Evolutionary conservation across 1,140 invertebrate genomes (phyloP).

Genomic region (Brachionus rubens): DNA sequence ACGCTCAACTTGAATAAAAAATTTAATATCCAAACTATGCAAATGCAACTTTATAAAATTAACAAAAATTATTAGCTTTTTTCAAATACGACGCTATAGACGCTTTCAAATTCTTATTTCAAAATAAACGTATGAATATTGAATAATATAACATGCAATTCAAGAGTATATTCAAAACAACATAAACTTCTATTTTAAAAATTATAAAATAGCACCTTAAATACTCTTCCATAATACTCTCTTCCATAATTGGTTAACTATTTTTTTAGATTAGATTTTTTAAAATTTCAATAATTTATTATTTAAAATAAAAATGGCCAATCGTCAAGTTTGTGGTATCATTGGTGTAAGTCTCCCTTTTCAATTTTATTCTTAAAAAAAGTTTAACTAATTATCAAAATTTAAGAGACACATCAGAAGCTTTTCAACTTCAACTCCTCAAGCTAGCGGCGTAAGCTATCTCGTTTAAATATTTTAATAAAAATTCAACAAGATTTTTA

Average conservation of each 20-base stretch:
- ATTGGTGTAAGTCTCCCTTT: neutral
- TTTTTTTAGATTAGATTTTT: neutral
- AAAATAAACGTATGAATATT: conserved; percentile 27
- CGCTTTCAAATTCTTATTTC: conserved; percentile 26
- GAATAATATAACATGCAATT: conserved; percentile 36
- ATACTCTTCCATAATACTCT: too few relatives aligned
- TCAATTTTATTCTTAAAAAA: neutral
- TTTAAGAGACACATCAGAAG: conserved; percentile 35
- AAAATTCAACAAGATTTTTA: too few relatives aligned
- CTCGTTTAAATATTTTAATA: too few relatives aligned
- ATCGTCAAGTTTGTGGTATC: conserved; percentile 33
- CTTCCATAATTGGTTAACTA: neutral
- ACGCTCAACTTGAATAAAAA: too few relatives aligned
- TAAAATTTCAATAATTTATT: neutral
- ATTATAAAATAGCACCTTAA: neutral
- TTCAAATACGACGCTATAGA: conserved; percentile 36
- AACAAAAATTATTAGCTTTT: too few relatives aligned
- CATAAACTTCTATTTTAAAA: too few relatives aligned
- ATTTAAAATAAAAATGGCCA: conserved; percentile 15
- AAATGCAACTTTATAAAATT: too few relatives aligned
- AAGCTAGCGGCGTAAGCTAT: too few relatives aligned
- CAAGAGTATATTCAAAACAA: conserved; percentile 5
- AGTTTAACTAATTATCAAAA: neutral
- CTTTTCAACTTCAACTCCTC: conserved; percentile 12
- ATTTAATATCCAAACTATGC: too few relatives aligned